A percentile compares a stretch with the other conserved stretches of the same genome.
phyloP scores from a whole-genome alignment of 64 coral and sea anemone species.

The Montipora capricornis region DNA sequence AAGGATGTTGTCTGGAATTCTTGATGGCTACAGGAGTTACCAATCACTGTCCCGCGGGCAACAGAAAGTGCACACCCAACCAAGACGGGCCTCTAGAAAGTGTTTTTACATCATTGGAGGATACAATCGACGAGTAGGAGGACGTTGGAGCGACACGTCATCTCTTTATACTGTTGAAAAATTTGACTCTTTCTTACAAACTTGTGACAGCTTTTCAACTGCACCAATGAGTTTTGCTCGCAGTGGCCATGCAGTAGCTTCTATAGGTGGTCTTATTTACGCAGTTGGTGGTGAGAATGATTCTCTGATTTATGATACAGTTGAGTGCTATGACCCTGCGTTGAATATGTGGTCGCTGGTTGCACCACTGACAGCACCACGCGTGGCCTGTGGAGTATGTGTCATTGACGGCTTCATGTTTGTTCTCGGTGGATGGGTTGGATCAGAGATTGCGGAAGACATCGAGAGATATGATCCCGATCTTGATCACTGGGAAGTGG shows the following conservation, averaged over 20 bases:
- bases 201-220: constrained; percentile 79
- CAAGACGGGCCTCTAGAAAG: constrained; percentile 82
- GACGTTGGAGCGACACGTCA: constrained; percentile 83
- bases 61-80: constrained; percentile 64
- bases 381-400: constrained; percentile 87
- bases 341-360: constrained; percentile 77
- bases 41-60: constrained; percentile 65
- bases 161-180: constrained; percentile 89
- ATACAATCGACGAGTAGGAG: constrained; percentile 75
- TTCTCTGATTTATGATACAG: constrained; percentile 91
- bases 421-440: constrained; percentile 95
- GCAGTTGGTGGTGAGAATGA: constrained; percentile 98
- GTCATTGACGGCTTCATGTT: constrained; percentile 90
- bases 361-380: constrained; percentile 72
- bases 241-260: constrained; percentile 76
- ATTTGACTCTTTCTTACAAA: constrained; percentile 89
- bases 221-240: constrained; percentile 79
- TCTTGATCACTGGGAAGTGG: constrained; percentile 80
- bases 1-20: constrained; percentile 75
- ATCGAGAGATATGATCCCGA: constrained; percentile 91
- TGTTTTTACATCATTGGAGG: constrained; percentile 94
- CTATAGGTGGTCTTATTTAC: constrained; percentile 81
- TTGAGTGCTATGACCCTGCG: constrained; percentile 92
- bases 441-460: constrained; percentile 84
- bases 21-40: constrained; percentile 78